phyloP scores from a whole-genome alignment of 1,140 invertebrate species.

The Drosophila setifemur region DNA sequence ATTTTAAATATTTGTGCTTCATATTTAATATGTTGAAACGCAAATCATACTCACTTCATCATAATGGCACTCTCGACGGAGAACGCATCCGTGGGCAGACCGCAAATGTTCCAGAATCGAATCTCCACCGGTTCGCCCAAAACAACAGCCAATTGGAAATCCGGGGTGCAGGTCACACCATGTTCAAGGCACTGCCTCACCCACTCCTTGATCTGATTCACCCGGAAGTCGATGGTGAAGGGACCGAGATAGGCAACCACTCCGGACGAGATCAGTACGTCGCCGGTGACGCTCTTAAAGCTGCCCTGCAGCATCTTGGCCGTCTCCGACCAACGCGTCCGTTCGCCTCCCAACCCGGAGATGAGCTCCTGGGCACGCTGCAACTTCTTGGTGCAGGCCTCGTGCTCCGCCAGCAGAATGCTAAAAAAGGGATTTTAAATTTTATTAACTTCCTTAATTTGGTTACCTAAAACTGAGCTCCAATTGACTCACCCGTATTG shows the following conservation, averaged over 20 bases:
- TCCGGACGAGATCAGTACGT: slow-evolving; percentile 93
- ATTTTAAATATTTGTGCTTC: too few species aligned
- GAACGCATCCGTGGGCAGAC: slow-evolving; percentile 93
- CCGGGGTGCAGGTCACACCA: slow-evolving; percentile 89
- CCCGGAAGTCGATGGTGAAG: slow-evolving; percentile 91
- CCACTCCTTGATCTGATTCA: slow-evolving; percentile 87
- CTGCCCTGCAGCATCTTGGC: slow-evolving; percentile 89
- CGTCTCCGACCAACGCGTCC: slow-evolving; percentile 90
- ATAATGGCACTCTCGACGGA: slow-evolving; percentile 97
- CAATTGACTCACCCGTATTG: slow-evolving; percentile 79
- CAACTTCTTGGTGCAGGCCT: slow-evolving; percentile 94
- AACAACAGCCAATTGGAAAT: slow-evolving; percentile 89
- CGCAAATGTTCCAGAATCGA: slow-evolving; percentile 95
- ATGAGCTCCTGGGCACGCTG: slow-evolving; percentile 96
- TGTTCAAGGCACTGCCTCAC: slow-evolving; percentile 86
- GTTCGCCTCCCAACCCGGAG: slow-evolving; percentile 92
- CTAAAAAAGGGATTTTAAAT: slow-evolving; percentile 74
- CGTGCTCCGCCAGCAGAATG: slow-evolving; percentile 90
- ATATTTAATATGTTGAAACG: background rate
- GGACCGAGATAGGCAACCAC: slow-evolving; percentile 95
- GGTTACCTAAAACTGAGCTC: background rate
- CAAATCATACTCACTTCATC: slow-evolving; percentile 85
- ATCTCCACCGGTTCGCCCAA: slow-evolving; percentile 94
- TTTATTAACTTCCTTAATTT: background rate
- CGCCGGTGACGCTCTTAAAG: slow-evolving; percentile 88